Evolutionary conservation across 1,140 invertebrate genomes (phyloP), one percentile per base, ranked within the genome.

Genomic region (Ectropis grisescens): DNA sequence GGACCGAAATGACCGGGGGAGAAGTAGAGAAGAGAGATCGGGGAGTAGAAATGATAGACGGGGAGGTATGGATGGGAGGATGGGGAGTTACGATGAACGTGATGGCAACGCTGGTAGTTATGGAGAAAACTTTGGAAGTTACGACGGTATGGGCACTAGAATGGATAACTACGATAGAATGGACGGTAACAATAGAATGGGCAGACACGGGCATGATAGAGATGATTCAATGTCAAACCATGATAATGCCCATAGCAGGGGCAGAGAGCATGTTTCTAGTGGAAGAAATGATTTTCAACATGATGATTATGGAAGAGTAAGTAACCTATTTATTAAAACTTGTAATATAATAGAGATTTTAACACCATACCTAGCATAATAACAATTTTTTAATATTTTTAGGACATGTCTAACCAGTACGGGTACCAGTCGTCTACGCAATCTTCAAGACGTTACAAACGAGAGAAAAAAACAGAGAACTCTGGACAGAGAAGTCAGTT

Each of bases 401-500:
- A 55, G 42, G 35, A 52, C 3, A 46, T 49, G 33, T 34, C 29
- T 5, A 25, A 31, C 2, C 49, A 53, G 11, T 44, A 47, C 27
- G 40, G 34, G 10, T 56, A 54, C 25, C 48, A 46, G 15, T 48
- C 58, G 6, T 51, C 58, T 2, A 41, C 49, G 4, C 47, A 55
- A 30, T 19, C 46, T 1, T 30, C 57, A 8, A 41, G 56, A 26
- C 53, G 72, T 10, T 69, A 64, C 24, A 69, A 60, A 37, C 49
- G 72, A 1, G 59, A 65, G 13, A 58, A 41, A n/a, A 41, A 53
- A 12, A 37, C 41, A 12, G 57, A 66, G 30, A 74, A 75, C 33
- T 70, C 71, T 1, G 71, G 72, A 7, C 58, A 74, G 16, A 47
- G 76, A 13, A 74, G 70, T 33, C 75, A 75, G 26, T 78, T 75